Evolutionary conservation across 2,888 invertebrate genomes (phyloP), one percentile per base, ranked within the genome.

Genomic region (Melanchra persicariae): DNA sequence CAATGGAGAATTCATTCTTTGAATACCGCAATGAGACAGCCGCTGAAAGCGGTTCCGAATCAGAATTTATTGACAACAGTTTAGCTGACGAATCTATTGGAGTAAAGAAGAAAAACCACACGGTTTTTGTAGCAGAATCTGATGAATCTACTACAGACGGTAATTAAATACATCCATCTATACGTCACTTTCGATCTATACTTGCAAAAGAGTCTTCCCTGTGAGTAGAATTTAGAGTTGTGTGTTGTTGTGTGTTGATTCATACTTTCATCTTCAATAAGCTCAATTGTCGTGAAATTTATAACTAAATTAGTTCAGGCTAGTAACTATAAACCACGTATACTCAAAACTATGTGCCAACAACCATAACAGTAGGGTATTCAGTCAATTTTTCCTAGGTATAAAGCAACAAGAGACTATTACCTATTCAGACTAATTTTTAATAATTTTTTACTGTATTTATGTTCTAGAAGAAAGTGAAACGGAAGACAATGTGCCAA

Each of bases 1-100:
- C 67, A 64, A 95, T 95, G 95, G 94, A 95, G 58, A 92, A 87
- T 87, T 95, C 95, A 72, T 94, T 94, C 82, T 92, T 92, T 86
- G 94, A 95, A 87, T 95, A 94, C 84, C 95, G 94, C 79, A 89
- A 93, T 76, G 87, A 89, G 47, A 91, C 91, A 61, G 88, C 81
- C 66, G 88, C 74, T 22, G 87, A 87, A 60, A 92, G 90, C 84
- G 93, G 89, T 67, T 92, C 93, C 0, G 95, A 93, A 69, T 79
- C 88, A 2, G 95, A 94, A 86, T 80, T 93, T 87, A 94, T 95
- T 75, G 94, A 95, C 77, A 89, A 91, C 71, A 95, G 95, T 88
- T 70, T 90, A 30, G 74, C 88, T 61, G 87, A 91, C 43, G 87
- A 91, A 67, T 91, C 92, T 5, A 89, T 89, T 74, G 79, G 76